A percentile compares a stretch with the other conserved stretches of the same genome.
phyloP scores from a whole-genome alignment of 2,888 invertebrate species.

The Arge pagana region DNA sequence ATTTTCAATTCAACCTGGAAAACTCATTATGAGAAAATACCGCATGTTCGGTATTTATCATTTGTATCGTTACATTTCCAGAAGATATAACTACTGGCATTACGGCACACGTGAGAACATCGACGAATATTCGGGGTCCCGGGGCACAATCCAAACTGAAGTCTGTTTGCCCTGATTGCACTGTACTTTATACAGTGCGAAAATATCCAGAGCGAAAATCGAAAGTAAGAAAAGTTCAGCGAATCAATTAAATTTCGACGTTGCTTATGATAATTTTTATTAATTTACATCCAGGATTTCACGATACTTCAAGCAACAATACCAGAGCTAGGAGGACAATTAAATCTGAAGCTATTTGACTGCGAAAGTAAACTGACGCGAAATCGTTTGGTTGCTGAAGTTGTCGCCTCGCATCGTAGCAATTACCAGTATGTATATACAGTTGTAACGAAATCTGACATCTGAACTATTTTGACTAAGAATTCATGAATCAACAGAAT shows the following conservation, averaged over 20 bases:
- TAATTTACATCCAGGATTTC: slow-evolving; percentile 32
- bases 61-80: slow-evolving; percentile 19
- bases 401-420: slow-evolving; percentile 48
- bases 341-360: slow-evolving; percentile 46
- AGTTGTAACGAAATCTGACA: neutral
- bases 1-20: too few species aligned
- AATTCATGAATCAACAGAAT: slow-evolving; percentile 34
- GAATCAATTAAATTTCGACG: too few species aligned
- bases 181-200: slow-evolving; percentile 41
- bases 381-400: slow-evolving; percentile 42
- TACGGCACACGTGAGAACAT: slow-evolving; percentile 47
- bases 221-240: slow-evolving; percentile 32
- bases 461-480: neutral
- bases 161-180: slow-evolving; percentile 42
- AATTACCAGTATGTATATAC: slow-evolving; percentile 46
- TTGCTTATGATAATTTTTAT: neutral
- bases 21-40: too few species aligned
- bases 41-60: neutral
- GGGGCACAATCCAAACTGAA: slow-evolving; percentile 37
- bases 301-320: slow-evolving; percentile 40
- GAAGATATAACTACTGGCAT: slow-evolving; percentile 49
- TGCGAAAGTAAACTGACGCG: slow-evolving; percentile 45
- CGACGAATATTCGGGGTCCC: slow-evolving; percentile 46
- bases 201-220: slow-evolving; percentile 36
- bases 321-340: slow-evolving; percentile 48